phyloP scores from a whole-genome alignment of 1,140 invertebrate genomes.

The Drosophila oshimai region DNA sequence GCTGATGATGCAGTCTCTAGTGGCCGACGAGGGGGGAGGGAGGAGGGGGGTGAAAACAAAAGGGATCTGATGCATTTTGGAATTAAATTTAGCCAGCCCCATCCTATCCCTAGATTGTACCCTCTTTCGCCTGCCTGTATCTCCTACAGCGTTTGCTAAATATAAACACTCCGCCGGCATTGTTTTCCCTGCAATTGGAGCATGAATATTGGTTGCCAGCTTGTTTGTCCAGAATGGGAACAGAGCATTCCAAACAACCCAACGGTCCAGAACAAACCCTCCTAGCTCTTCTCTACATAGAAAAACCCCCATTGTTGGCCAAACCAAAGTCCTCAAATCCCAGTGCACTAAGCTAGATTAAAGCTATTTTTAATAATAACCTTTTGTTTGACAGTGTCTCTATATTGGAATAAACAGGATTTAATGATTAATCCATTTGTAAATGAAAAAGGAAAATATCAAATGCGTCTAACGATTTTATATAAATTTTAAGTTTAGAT shows the following conservation, averaged over 20 bases:
- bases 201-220: conserved; percentile 61
- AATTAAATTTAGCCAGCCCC: conserved; percentile 31
- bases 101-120: neutral
- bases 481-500: too few relatives aligned
- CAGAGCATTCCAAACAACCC: conserved; percentile 10
- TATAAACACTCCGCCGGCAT: conserved; percentile 72
- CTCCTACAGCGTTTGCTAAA: conserved; percentile 65
- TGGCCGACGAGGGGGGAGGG: neutral
- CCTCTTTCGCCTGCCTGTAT: conserved; percentile 16
- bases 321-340: conserved; percentile 15
- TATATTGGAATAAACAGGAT: too few relatives aligned
- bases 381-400: too few relatives aligned
- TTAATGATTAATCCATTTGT: too few relatives aligned
- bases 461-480: too few relatives aligned
- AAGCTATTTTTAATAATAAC: conserved; percentile 19
- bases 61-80: conserved; percentile 40
- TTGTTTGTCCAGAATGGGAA: conserved; percentile 32
- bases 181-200: conserved; percentile 78
- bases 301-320: neutral
- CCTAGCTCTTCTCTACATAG: neutral
- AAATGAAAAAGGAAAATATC: too few relatives aligned
- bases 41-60: neutral
- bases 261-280: conserved; percentile 3
- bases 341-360: conserved; percentile 35
- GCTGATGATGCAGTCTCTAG: conserved; percentile 65